Base-by-base conservation (phyloP, 2,113 vertebrate genomes). In the Pycnonotus jocosus region DNA sequence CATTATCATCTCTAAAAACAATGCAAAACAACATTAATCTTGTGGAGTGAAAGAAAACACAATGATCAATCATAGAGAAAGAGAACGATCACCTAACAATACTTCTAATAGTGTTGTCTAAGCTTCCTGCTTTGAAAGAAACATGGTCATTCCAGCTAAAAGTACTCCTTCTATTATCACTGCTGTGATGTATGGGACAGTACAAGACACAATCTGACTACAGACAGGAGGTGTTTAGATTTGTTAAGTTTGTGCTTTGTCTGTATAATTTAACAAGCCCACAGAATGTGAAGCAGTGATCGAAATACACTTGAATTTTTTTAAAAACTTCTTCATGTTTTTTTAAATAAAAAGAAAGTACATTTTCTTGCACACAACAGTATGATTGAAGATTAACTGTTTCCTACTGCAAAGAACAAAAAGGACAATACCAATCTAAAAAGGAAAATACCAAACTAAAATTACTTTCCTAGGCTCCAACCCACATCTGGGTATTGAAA, bases 21-120 rank as follows among this genome's bases (percentile, higher is more conserved):
- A 96, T 18, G 2, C 91, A 96, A 92, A 97, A 95, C 92, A 97
- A 94, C 90, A 97, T 97, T 97, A 97, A 97, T 97, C 96, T 98
- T 97, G 73, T 94, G 81, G 71, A 96, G 64, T 96, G 95, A 96
- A 97, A 96, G 90, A 92, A 97, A 97, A 96, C 96, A 96, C 76
- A 95, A 93, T 40, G 91, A 96, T 98, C 95, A 97, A 97, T 97
- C 96, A 98, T 5, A 88, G 76, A 94, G 95, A 97, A 98, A 96
- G 77, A 96, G 90, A 96, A 91, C 7, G 37, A 95, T 95, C 87
- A 95, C 86, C 96, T 91, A 94, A 96, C 91, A 91, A 93, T 96
- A 97, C 91, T 97, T 97, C 94, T 96, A 96, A 96, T 92, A 97
- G 93, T 8, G 54, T 82, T 95, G 68, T 81, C 68, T 73, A 89